A percentile compares a stretch with the other conserved stretches of the same genome.
Conservation (phyloP, 2,797 vertebrate species). For the Busarellus nigricollis region DNA sequence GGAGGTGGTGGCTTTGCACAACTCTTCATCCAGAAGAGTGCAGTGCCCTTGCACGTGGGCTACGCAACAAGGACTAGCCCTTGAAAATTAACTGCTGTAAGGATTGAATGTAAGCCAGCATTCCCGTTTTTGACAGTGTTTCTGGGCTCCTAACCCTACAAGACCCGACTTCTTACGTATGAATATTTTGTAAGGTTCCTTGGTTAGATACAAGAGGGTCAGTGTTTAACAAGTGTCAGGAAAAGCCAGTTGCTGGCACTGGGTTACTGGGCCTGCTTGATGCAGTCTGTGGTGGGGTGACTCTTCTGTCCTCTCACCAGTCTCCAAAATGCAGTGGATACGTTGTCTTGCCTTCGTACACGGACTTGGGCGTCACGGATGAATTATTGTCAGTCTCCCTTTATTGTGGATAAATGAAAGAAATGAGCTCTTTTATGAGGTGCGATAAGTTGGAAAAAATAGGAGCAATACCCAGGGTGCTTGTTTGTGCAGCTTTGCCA, state of each 20-base stretch:
- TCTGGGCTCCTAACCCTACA: neutral
- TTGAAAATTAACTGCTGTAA: neutral
- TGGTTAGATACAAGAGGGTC: neutral
- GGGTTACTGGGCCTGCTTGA: neutral
- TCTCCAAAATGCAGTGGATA: neutral
- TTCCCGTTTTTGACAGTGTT: neutral
- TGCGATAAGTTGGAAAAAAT: neutral
- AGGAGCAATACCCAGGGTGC: neutral
- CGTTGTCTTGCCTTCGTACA: neutral
- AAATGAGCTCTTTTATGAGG: neutral
- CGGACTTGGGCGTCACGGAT: neutral
- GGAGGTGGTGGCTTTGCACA: neutral
- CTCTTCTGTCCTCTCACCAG: neutral
- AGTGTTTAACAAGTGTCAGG: too few species aligned
- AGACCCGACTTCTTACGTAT: neutral
- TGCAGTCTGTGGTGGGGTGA: neutral
- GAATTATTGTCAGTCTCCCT: neutral
- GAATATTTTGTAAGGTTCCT: neutral
- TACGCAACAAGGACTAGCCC: neutral
- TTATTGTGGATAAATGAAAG: neutral
- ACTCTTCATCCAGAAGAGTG: neutral
- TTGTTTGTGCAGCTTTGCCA: neutral
- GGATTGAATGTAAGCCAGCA: neutral
- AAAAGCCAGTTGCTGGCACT: neutral
- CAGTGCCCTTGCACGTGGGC: rapidly evolving